phyloP scores from a whole-genome alignment of 2,888 invertebrate species.

The Lithophane socia region DNA sequence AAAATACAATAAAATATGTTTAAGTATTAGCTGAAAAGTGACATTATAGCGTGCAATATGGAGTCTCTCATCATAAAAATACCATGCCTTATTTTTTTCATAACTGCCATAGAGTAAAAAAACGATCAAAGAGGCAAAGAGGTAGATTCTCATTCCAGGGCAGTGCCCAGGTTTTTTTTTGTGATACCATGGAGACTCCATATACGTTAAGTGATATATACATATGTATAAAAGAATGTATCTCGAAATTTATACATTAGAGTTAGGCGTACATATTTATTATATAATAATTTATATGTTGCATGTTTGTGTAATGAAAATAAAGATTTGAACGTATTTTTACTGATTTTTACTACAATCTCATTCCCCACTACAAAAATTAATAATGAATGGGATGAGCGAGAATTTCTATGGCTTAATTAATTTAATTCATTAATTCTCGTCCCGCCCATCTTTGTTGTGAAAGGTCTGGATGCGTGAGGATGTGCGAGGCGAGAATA shows the following conservation, averaged over 20 bases:
- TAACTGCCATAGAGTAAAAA: slow-evolving; percentile 43
- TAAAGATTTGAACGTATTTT: slow-evolving; percentile 68
- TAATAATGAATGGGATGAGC: not conserved
- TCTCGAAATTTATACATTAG: slow-evolving; percentile 82
- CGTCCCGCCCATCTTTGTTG: not conserved
- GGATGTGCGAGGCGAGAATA: not conserved
- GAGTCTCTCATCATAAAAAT: slow-evolving; percentile 41
- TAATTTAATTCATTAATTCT: not conserved
- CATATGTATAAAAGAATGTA: slow-evolving; percentile 78
- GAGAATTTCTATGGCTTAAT: not conserved
- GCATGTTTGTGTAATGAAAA: slow-evolving; percentile 78
- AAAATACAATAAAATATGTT: slow-evolving; percentile 70
- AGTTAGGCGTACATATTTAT: slow-evolving; percentile 85
- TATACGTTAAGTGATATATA: slow-evolving; percentile 70
- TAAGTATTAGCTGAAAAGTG: slow-evolving; percentile 83
- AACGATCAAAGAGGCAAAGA: slow-evolving; percentile 37
- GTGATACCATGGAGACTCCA: slow-evolving; percentile 38
- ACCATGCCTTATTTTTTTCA: slow-evolving; percentile 43
- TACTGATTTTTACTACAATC: slow-evolving; percentile 31
- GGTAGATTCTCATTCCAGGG: slow-evolving; percentile 55
- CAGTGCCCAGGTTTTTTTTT: slow-evolving; percentile 47
- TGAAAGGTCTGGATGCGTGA: not conserved
- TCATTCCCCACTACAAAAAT: not conserved
- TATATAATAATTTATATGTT: slow-evolving; percentile 78
- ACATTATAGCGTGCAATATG: slow-evolving; percentile 67